phyloP scores from a whole-genome alignment of 2,888 invertebrate genomes.

The Patella caerulea region DNA sequence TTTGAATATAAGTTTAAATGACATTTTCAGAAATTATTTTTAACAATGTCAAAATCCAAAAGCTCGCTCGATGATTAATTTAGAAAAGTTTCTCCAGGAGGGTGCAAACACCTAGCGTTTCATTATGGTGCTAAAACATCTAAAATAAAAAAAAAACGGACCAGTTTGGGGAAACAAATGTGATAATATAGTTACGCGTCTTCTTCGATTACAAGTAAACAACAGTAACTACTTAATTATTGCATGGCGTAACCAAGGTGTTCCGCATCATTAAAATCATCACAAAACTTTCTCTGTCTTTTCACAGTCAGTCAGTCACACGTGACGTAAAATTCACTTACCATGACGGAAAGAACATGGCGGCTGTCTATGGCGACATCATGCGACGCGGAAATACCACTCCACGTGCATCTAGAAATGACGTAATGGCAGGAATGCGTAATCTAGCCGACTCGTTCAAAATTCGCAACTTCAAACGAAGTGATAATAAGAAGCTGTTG shows the following conservation, averaged over 20 bases:
- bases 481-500: background rate
- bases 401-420: background rate
- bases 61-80: too few relatives aligned
- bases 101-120: too few relatives aligned
- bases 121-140: background rate
- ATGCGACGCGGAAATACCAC: background rate
- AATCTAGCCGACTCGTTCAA: background rate
- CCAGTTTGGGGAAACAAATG: background rate
- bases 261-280: background rate
- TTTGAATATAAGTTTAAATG: too few relatives aligned
- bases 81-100: too few relatives aligned
- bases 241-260: background rate
- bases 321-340: background rate
- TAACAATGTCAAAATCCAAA: too few relatives aligned
- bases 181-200: background rate
- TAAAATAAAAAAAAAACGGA: background rate
- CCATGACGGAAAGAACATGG: background rate
- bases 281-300: background rate
- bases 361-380: background rate
- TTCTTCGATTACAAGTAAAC: background rate
- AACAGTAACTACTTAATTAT: background rate
- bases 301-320: background rate
- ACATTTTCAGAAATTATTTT: too few relatives aligned
- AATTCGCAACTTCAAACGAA: background rate
- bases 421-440: background rate